Conservation (phyloP, 92 coral and sea anemone genomes). For the Siderastrea siderea region DNA sequence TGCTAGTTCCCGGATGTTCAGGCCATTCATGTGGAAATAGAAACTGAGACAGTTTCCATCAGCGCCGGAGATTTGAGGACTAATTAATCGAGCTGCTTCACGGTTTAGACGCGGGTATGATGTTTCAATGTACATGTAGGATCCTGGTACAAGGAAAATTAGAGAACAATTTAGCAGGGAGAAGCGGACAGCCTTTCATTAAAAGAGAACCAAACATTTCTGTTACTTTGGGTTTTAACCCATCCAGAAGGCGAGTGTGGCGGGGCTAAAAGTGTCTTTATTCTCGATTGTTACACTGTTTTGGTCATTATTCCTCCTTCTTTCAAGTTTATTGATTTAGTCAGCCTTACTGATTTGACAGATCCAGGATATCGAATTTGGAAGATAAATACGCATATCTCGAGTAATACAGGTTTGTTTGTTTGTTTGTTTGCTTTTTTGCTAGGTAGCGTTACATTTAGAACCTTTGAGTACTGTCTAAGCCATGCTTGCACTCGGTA, state of each 20-base stretch:
- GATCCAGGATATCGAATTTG: too few species aligned
- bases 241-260: background rate
- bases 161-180: background rate
- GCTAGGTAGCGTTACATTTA: too few species aligned
- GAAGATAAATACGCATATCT: too few species aligned
- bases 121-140: constrained; percentile 88
- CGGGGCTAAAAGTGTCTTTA: too few species aligned
- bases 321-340: too few species aligned
- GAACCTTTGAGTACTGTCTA: too few species aligned
- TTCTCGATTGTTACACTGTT: background rate
- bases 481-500: too few species aligned
- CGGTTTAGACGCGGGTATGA: constrained; percentile 90
- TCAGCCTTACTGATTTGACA: too few species aligned
- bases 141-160: constrained; percentile 54
- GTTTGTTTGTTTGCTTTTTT: background rate
- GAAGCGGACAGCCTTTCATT: background rate
- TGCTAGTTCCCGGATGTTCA: constrained; percentile 75
- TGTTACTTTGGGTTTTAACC: background rate
- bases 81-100: constrained; percentile 82
- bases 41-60: constrained; percentile 89
- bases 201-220: background rate
- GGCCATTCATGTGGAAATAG: constrained; percentile 87
- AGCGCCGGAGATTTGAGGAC: constrained; percentile 64
- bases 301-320: too few species aligned
- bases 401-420: background rate